These are phyloP conservation scores for Gallinago undulata DNA, from an alignment of 2,113 vertebrate species.

Conservation along the genomic window DNA sequence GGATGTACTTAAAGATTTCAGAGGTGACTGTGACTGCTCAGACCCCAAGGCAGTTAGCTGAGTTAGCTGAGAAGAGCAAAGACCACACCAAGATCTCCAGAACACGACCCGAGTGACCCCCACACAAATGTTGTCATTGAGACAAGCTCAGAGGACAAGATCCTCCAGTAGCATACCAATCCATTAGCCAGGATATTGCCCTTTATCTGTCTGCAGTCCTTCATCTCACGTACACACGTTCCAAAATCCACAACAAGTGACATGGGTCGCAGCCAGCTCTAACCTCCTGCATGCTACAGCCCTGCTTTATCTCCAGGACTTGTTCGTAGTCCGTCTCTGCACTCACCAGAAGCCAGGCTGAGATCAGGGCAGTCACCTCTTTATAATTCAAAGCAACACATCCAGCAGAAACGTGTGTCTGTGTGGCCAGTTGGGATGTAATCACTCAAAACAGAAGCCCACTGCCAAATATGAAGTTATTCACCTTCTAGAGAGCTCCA, in stretches of 20 bases:
- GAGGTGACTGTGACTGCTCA: neutral
- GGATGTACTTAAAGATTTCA: neutral
- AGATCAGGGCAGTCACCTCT: neutral
- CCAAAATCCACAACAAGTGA: neutral
- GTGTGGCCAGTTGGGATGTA: neutral
- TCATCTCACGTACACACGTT: rapidly evolving
- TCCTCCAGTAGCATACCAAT: rapidly evolving
- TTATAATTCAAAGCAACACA: neutral
- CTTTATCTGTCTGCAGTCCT: neutral
- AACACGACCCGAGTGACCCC: neutral
- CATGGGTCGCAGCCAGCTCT: rapidly evolving
- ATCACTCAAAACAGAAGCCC: neutral
- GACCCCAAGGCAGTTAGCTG: neutral
- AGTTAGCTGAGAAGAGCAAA: neutral
- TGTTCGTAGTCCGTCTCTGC: neutral
- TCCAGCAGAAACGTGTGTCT: neutral
- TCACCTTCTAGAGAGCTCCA: neutral
- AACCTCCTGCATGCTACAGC: neutral
- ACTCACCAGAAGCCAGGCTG: neutral
- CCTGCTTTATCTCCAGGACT: neutral
- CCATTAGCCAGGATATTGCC: neutral
- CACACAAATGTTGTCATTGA: neutral
- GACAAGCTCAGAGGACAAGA: neutral
- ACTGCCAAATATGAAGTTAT: neutral
- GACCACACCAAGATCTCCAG: neutral